Conservation (phyloP, 2,113 vertebrate species). For the Recurvirostra avosetta region DNA sequence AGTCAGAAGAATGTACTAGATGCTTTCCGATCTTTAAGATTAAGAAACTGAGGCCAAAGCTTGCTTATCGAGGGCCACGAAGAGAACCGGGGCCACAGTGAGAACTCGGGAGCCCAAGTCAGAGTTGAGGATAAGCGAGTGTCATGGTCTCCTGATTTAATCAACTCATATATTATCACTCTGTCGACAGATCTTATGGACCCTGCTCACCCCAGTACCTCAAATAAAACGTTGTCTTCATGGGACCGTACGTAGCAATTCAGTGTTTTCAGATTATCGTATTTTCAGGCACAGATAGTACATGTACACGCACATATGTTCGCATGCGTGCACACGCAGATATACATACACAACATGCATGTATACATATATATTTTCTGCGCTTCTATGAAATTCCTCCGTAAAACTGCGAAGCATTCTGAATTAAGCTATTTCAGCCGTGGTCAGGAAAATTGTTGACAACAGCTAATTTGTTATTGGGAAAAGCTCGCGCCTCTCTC, state of each 20-base stretch:
- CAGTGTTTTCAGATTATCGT: background rate
- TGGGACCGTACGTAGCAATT: background rate
- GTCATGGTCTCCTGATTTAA: background rate
- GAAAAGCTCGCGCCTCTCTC: background rate
- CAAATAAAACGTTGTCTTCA: background rate
- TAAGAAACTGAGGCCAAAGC: background rate
- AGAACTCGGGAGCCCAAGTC: background rate
- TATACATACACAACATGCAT: fast-evolving
- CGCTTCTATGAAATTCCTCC: background rate
- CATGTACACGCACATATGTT: too few relatives aligned
- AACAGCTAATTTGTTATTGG: background rate
- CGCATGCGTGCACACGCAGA: background rate
- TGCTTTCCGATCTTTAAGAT: background rate
- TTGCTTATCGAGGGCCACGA: background rate
- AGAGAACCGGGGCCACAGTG: background rate
- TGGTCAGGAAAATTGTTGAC: conserved; percentile 6
- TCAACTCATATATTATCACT: background rate
- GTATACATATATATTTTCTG: background rate
- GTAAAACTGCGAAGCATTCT: background rate
- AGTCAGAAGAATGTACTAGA: background rate
- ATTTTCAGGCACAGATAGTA: background rate
- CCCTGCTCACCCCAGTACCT: background rate
- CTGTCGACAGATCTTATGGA: background rate
- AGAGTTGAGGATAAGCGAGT: background rate
- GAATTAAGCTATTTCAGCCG: background rate